Base-by-base conservation (phyloP, 2,113 vertebrate species). In the human (Homo sapiens) region DNA sequence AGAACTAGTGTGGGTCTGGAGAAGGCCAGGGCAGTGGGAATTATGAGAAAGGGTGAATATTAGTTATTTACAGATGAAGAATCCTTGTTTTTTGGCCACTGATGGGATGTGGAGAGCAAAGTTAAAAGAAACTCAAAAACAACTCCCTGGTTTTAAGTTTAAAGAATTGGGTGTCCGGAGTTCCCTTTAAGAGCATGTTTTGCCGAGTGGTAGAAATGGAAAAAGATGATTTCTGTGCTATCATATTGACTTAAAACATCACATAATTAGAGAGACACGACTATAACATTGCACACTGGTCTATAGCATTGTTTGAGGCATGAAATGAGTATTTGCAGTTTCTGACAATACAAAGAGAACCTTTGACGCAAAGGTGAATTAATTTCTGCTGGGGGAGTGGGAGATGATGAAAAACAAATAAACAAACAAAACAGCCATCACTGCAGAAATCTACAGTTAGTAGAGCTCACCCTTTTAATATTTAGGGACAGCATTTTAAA, bases 381-480 rank as follows among this genome's bases (percentile, higher is more conserved):
- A 48, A 97, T 97, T 96, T 96, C 79, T 95, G 3, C 27, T 75
- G 23, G 43, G 14, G 27, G 55, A 20, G 48, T 87, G 18, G 40
- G 32, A 95, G 57, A 91, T 45, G 89, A 97, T 97, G 82, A 94
- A 97, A 97, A 94, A 78, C 93, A 95, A 97, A 96, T 70, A 91
- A 89, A 48, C 68, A 96, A 95, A 97, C 68, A 93, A 81, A 96
- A 93, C 20, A 92, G 38, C 64, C 87, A 88, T 98, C 57, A 85
- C 57, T 90, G 57, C 13, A 92, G 75, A 80, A 84, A 90, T 85
- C 48, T 87, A 16, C 8, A 32, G 92, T 95, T 95, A 88, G 72
- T 57, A 27, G 66, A 94, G 66, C 45, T 88, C 57, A 73, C 13
- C 38, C 57, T 97, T 94, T 94, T 87, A 82, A 78, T 94, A 94